Conservation (phyloP, 2,113 vertebrate species). For the Paradoxurus hermaphroditus region DNA sequence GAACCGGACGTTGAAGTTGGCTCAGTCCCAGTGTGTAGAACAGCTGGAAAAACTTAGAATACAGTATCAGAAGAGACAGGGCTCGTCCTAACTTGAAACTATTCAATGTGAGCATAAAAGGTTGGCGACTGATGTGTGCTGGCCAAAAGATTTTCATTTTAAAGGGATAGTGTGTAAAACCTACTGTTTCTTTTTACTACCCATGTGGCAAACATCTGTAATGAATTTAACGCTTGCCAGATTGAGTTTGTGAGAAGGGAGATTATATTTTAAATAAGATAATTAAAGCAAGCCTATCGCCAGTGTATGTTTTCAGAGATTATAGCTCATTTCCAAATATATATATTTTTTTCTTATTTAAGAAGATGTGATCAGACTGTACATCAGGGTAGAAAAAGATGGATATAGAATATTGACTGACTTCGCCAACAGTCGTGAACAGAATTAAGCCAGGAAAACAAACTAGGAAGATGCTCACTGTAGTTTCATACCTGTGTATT, state of each 20-base stretch:
- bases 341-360: constrained; percentile 5
- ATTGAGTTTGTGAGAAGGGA: constrained; percentile 8
- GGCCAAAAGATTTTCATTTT: constrained; percentile 68
- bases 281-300: background rate
- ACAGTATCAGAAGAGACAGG: constrained; percentile 89
- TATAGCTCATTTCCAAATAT: constrained; percentile 10
- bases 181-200: constrained; percentile 72
- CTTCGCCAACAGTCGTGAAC: background rate
- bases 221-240: constrained; percentile 76
- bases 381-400: background rate
- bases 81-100: constrained; percentile 89
- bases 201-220: constrained; percentile 71
- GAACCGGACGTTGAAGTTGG: constrained; percentile 91
- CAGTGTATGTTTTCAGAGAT: constrained; percentile 30
- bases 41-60: constrained; percentile 94
- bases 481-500: background rate
- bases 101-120: constrained; percentile 39
- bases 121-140: constrained; percentile 51
- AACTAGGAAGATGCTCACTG: background rate
- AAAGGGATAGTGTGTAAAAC: constrained; percentile 69
- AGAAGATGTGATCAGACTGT: background rate
- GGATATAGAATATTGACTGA: background rate
- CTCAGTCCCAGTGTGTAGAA: constrained; percentile 91
- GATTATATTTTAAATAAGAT: constrained; percentile 40
- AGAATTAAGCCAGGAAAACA: background rate